These are phyloP conservation scores for Macrochelys suwanniensis DNA, from an alignment of 2,797 vertebrate species.

Conservation along the genomic window DNA sequence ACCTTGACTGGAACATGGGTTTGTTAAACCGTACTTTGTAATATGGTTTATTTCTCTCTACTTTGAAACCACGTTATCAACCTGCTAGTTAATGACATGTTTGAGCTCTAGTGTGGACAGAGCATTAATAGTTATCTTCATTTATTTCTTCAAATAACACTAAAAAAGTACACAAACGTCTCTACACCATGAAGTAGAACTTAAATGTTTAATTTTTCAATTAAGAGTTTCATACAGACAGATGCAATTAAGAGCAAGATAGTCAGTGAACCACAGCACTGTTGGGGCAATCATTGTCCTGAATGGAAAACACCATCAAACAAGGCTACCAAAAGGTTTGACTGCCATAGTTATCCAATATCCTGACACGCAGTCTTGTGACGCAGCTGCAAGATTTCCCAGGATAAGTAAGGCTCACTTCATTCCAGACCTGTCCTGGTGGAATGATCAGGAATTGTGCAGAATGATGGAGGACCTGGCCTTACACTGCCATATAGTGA, in stretches of 20 bases:
- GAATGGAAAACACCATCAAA: background rate
- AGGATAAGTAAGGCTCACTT: background rate
- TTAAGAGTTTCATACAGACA: background rate
- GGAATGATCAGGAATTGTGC: background rate
- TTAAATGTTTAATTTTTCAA: background rate
- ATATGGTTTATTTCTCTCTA: background rate
- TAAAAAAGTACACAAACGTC: background rate
- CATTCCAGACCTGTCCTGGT: background rate
- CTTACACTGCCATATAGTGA: background rate
- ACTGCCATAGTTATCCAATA: no score
- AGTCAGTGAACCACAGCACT: background rate
- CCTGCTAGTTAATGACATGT: background rate
- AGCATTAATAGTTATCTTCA: background rate
- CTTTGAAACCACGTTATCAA: background rate
- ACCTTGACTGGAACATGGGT: background rate
- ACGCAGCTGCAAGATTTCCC: no score
- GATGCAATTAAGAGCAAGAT: background rate
- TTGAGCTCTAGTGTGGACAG: background rate
- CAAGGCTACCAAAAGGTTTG: no score
- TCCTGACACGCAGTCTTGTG: no score
- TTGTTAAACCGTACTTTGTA: background rate
- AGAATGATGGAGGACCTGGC: background rate
- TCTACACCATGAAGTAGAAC: background rate
- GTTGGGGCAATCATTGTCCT: background rate
- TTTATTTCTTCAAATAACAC: background rate